phyloP scores from a whole-genome alignment of 2,888 invertebrate genomes.

The Orchestes rusci region DNA sequence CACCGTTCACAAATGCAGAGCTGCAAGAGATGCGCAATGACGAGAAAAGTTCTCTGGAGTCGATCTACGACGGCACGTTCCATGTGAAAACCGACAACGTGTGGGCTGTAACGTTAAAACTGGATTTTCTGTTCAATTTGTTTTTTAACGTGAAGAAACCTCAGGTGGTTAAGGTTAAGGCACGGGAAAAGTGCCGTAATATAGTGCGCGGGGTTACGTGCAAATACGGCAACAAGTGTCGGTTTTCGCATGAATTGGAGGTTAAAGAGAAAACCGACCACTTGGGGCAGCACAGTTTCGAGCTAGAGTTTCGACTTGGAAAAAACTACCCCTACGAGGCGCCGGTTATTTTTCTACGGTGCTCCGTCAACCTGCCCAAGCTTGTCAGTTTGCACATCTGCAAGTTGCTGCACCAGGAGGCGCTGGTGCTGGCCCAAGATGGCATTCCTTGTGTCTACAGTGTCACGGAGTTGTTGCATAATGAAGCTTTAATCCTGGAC shows the following conservation, averaged over 20 bases:
- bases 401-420: slow-evolving; percentile 61
- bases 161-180: slow-evolving; percentile 40
- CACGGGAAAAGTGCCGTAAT: slow-evolving; percentile 56
- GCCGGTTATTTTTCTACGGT: slow-evolving; percentile 63
- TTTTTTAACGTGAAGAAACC: slow-evolving; percentile 45
- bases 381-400: slow-evolving; percentile 59
- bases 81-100: slow-evolving; percentile 62
- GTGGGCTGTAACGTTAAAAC: slow-evolving; percentile 62
- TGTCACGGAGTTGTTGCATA: slow-evolving; percentile 61
- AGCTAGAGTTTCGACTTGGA: slow-evolving; percentile 70
- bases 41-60: slow-evolving; percentile 67
- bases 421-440: slow-evolving; percentile 54
- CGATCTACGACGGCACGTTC: slow-evolving; percentile 68
- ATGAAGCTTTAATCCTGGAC: slow-evolving; percentile 57
- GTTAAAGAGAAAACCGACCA: slow-evolving; percentile 39
- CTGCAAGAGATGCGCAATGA: slow-evolving; percentile 60
- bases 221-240: slow-evolving; percentile 66
- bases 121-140: slow-evolving; percentile 55
- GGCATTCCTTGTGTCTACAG: slow-evolving; percentile 68
- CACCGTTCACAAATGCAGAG: slow-evolving; percentile 48
- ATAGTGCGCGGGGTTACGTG: slow-evolving; percentile 58
- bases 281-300: slow-evolving; percentile 47
- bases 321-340: slow-evolving; percentile 67
- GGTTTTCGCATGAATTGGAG: slow-evolving; percentile 60
- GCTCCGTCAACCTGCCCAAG: slow-evolving; percentile 56